Conservation (phyloP, 2,888 invertebrate species). For the Thymelicus lineola region DNA sequence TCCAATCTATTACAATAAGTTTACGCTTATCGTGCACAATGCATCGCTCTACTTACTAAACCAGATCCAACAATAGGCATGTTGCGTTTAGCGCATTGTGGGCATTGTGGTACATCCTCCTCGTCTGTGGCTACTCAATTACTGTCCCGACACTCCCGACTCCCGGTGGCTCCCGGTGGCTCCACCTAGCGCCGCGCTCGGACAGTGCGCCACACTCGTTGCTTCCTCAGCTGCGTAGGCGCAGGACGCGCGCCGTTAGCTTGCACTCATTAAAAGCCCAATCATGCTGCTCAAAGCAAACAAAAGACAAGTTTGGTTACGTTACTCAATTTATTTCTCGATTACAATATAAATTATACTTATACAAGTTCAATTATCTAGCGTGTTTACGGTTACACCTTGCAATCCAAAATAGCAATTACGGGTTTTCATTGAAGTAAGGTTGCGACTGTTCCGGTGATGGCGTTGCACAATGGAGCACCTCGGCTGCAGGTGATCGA, state of each 20-base stretch:
- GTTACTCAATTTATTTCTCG: slow-evolving; percentile 14
- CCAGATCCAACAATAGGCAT: background rate
- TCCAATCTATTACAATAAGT: background rate
- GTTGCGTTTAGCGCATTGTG: slow-evolving; percentile 5
- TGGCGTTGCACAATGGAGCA: slow-evolving; percentile 16
- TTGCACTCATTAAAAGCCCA: background rate
- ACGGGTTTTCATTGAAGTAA: slow-evolving; percentile 18
- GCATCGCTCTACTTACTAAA: background rate
- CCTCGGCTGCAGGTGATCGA: slow-evolving; percentile 21
- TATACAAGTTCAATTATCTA: background rate
- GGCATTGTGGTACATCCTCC: slow-evolving; percentile 29
- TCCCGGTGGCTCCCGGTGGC: too few relatives aligned
- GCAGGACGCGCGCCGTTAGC: background rate
- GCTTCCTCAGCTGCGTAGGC: slow-evolving; percentile 19
- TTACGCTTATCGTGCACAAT: background rate
- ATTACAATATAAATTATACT: background rate
- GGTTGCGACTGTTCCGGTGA: slow-evolving; percentile 16
- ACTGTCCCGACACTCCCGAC: too few relatives aligned
- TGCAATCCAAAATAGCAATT: slow-evolving; percentile 30
- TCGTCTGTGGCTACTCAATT: slow-evolving; percentile 21
- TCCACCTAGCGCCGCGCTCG: background rate
- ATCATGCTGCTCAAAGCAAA: background rate
- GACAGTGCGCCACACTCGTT: slow-evolving; percentile 18
- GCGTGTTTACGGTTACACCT: slow-evolving; percentile 9
- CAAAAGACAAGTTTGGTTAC: background rate